A percentile compares a stretch with the other conserved stretches of the same genome.
phyloP scores from a whole-genome alignment of 2,113 vertebrate genomes.

The Salvelinus sp. region DNA sequence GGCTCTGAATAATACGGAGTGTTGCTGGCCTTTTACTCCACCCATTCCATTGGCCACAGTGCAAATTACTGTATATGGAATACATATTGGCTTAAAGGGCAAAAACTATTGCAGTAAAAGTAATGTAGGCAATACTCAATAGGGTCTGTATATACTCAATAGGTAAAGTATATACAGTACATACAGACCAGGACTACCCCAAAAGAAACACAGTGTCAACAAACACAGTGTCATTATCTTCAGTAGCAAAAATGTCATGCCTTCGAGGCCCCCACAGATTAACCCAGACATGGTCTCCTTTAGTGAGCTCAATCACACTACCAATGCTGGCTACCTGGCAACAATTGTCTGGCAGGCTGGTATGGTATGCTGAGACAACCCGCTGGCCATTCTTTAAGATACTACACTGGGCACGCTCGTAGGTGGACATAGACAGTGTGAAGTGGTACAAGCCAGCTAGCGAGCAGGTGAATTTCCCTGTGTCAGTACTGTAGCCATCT shows the following conservation, averaged over 20 bases:
- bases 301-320: slow-evolving; percentile 35
- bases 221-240: slow-evolving; percentile 41
- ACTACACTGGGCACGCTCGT: slow-evolving; percentile 36
- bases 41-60: too few species aligned
- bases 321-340: slow-evolving; percentile 51
- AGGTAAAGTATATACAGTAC: too few species aligned
- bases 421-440: slow-evolving; percentile 32
- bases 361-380: slow-evolving; percentile 53
- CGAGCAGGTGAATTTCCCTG: too few species aligned
- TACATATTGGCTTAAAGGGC: too few species aligned
- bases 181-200: background rate
- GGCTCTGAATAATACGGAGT: too few species aligned
- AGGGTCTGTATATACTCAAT: too few species aligned
- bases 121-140: too few species aligned
- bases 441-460: too few species aligned
- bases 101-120: too few species aligned
- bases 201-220: slow-evolving; percentile 27
- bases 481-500: too few species aligned
- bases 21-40: too few species aligned
- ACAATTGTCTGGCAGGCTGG: slow-evolving; percentile 33
- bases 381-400: slow-evolving; percentile 52
- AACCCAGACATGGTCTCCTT: slow-evolving; percentile 31
- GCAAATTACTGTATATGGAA: too few species aligned
- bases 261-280: slow-evolving; percentile 28
- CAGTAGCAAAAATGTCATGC: slow-evolving; percentile 13